phyloP scores from a whole-genome alignment of 2,113 vertebrate genomes.

The Mungos mungo region DNA sequence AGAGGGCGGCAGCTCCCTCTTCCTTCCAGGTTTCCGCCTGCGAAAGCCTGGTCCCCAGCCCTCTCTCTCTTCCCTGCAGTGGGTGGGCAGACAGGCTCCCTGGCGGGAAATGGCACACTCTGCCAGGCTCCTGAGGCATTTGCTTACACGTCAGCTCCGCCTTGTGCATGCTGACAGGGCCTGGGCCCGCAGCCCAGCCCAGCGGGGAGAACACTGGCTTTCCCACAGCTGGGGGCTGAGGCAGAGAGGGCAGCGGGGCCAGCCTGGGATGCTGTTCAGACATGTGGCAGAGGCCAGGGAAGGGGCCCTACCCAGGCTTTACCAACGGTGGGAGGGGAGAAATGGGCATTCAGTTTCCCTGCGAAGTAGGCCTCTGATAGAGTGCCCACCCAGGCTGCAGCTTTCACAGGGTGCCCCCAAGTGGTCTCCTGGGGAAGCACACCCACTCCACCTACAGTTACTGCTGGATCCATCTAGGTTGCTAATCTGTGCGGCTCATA shows the following conservation, averaged over 20 bases:
- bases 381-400: neutral
- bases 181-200: neutral
- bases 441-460: neutral
- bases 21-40: neutral
- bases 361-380: fast-evolving
- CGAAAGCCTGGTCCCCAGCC: neutral
- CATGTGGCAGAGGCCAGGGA: neutral
- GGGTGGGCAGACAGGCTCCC: neutral
- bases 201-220: neutral
- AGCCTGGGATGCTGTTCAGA: neutral
- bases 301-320: neutral
- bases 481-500: neutral
- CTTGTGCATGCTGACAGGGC: neutral
- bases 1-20: neutral
- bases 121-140: neutral
- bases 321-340: neutral
- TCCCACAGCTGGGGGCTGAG: slow-evolving; percentile 13
- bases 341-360: no score
- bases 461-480: neutral
- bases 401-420: slow-evolving; percentile 36
- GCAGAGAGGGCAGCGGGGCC: neutral
- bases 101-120: neutral
- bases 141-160: neutral
- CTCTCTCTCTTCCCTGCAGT: neutral
- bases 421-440: neutral